These are phyloP conservation scores for Serripes groenlandicus DNA, from an alignment of 2,888 invertebrate species.

Conservation along the genomic window DNA sequence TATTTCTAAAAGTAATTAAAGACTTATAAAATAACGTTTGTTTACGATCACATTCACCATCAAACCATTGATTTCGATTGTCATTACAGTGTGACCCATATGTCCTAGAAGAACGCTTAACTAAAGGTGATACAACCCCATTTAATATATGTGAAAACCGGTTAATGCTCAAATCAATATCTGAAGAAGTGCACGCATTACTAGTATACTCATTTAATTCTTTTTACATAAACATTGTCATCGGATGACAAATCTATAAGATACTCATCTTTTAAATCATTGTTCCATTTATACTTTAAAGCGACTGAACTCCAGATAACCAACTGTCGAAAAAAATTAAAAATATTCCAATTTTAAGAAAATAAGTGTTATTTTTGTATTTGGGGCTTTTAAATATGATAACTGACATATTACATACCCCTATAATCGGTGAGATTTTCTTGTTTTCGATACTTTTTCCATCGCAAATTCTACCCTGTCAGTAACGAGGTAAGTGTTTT, in stretches of 20 bases:
- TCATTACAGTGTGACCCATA: not conserved
- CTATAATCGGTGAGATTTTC: too few species aligned
- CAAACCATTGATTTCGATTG: not conserved
- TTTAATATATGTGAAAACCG: not conserved
- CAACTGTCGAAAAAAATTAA: too few species aligned
- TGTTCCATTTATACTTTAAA: not conserved
- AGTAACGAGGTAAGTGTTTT: too few species aligned
- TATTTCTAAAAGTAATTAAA: not conserved
- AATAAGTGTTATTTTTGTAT: too few species aligned
- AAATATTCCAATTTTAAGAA: too few species aligned
- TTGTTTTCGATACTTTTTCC: too few species aligned
- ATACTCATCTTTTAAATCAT: not conserved
- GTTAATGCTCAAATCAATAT: too few species aligned
- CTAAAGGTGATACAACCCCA: not conserved
- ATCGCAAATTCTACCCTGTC: too few species aligned
- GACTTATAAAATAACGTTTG: not conserved
- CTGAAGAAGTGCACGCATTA: not conserved
- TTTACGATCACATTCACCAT: not conserved
- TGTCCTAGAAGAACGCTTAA: not conserved
- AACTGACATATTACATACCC: too few species aligned
- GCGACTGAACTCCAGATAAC: too few species aligned
- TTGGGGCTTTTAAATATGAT: too few species aligned
- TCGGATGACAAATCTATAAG: not conserved
- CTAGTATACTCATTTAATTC: not conserved
- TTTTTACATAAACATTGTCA: not conserved